These are phyloP conservation scores for Pollicipes pollicipes DNA, from an alignment of 1,140 invertebrate species.

Conservation along the genomic window DNA sequence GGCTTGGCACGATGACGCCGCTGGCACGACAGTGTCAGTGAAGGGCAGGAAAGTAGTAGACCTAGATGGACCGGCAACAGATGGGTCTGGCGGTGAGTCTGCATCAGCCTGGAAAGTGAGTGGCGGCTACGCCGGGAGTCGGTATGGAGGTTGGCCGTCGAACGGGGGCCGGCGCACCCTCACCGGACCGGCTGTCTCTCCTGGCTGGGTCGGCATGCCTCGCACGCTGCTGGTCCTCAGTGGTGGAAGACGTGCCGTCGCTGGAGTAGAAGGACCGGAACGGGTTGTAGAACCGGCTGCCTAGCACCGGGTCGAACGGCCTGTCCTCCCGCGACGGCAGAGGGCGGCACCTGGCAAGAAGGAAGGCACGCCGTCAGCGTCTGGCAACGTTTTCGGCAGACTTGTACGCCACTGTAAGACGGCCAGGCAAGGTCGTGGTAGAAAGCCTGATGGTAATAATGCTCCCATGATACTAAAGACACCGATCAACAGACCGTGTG, in stretches of 20 bases:
- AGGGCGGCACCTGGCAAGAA: neutral
- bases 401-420: too few relatives aligned
- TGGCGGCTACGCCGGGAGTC: too few relatives aligned
- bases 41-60: too few relatives aligned
- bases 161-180: too few relatives aligned
- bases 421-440: too few relatives aligned
- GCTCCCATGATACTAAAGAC: neutral
- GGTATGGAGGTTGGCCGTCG: too few relatives aligned
- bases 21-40: too few relatives aligned
- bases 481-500: neutral
- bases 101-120: too few relatives aligned
- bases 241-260: neutral
- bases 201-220: neutral
- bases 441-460: too few relatives aligned
- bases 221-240: neutral
- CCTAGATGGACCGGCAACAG: too few relatives aligned
- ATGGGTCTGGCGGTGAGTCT: too few relatives aligned
- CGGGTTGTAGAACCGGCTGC: neutral
- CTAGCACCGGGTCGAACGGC: neutral
- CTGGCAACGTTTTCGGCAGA: neutral
- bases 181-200: neutral
- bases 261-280: neutral
- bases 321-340: neutral
- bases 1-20: too few relatives aligned
- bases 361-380: neutral